These are phyloP conservation scores for Mesoclemmys tuberculata DNA, from an alignment of 2,113 vertebrate species.

Conservation along the genomic window DNA sequence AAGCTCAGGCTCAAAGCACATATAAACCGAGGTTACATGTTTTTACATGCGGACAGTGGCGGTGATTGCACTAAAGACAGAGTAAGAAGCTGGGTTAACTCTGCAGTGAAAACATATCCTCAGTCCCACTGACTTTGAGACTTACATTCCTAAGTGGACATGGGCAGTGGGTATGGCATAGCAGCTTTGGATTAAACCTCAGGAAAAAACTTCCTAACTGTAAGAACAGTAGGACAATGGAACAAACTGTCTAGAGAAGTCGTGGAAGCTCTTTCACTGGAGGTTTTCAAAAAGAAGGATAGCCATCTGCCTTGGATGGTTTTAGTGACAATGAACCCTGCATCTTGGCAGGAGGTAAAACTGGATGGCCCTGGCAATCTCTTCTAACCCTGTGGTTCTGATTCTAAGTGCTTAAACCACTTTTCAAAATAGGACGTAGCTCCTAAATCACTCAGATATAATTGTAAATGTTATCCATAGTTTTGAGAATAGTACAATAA, in stretches of 20 bases:
- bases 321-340: background rate
- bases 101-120: fast-evolving
- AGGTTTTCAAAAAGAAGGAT: background rate
- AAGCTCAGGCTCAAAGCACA: background rate
- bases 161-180: background rate
- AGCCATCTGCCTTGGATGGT: background rate
- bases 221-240: background rate
- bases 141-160: background rate
- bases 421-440: background rate
- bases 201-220: background rate
- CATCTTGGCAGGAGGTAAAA: background rate
- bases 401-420: fast-evolving
- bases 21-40: background rate
- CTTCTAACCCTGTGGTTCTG: background rate
- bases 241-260: background rate
- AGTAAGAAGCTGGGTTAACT: fast-evolving
- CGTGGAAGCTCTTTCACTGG: background rate
- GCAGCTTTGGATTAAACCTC: background rate
- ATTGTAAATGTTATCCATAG: background rate
- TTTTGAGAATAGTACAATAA: background rate
- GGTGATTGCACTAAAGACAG: background rate
- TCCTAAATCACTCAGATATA: background rate
- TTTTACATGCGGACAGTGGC: fast-evolving
- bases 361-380: background rate
- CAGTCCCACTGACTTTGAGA: background rate